Conservation (phyloP, 2,113 vertebrate species). For the Charina bottae region DNA sequence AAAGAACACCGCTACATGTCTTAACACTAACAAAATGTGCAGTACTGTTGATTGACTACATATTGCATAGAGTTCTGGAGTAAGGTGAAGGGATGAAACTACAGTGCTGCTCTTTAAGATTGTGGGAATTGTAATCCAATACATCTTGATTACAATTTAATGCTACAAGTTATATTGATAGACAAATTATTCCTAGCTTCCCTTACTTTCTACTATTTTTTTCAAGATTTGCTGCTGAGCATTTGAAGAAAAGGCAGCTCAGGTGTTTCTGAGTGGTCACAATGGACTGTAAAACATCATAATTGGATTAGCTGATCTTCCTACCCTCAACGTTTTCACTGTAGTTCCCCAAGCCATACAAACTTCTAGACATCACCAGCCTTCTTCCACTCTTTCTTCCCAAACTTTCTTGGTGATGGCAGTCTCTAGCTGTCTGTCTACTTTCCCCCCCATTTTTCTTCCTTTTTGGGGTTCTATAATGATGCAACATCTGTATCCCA, state of each 20-base stretch:
- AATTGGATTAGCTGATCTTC: not conserved
- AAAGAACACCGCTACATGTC: not conserved
- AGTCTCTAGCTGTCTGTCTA: not conserved
- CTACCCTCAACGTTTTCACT: not conserved
- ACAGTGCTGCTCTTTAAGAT: not conserved
- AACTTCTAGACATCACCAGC: not conserved
- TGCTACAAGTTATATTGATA: not conserved
- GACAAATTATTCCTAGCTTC: not conserved
- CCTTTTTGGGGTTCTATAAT: not conserved
- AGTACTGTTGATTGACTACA: not conserved
- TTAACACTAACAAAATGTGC: not conserved
- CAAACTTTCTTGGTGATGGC: not conserved
- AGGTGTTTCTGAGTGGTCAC: not conserved
- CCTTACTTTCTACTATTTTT: too few relatives aligned
- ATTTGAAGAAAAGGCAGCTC: too few relatives aligned
- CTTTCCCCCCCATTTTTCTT: not conserved
- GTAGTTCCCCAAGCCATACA: not conserved
- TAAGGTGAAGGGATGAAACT: not conserved
- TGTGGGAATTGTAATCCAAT: not conserved
- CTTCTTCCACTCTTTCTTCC: not conserved
- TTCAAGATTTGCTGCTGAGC: too few relatives aligned
- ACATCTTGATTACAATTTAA: not conserved
- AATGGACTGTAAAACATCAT: not conserved
- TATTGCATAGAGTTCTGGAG: not conserved
- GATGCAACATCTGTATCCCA: not conserved